These are phyloP conservation scores for Phyllostomus hastatus DNA, from an alignment of 2,113 vertebrate species.

Conservation along the genomic window DNA sequence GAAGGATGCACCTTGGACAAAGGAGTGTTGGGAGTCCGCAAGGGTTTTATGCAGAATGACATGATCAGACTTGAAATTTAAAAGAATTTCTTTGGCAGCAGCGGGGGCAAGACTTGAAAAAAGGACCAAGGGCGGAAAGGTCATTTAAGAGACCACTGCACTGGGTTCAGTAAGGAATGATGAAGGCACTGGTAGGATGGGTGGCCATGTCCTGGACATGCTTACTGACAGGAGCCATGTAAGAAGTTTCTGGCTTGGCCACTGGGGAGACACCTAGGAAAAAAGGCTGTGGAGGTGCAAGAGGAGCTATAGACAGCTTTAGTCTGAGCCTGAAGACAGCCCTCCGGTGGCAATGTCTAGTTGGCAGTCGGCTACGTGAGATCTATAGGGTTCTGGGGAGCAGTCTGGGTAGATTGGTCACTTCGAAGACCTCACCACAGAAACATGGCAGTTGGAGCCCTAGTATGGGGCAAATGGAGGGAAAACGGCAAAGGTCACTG, in stretches of 20 bases:
- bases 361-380: background rate
- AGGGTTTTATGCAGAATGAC: background rate
- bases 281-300: background rate
- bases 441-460: background rate
- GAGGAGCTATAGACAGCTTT: background rate
- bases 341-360: background rate
- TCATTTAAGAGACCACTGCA: background rate
- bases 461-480: background rate
- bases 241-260: background rate
- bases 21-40: background rate
- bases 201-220: rapidly evolving
- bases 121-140: background rate
- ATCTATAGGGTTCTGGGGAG: background rate
- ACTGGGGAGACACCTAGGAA: background rate
- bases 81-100: background rate
- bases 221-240: background rate
- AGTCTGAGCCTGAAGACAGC: no score
- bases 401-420: background rate
- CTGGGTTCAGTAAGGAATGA: background rate
- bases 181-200: background rate
- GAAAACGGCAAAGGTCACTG: background rate
- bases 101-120: background rate
- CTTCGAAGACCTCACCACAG: background rate
- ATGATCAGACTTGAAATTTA: background rate
- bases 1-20: background rate